Base-by-base conservation (phyloP, 2,888 invertebrate species). In the Pilophorus perplexus region DNA sequence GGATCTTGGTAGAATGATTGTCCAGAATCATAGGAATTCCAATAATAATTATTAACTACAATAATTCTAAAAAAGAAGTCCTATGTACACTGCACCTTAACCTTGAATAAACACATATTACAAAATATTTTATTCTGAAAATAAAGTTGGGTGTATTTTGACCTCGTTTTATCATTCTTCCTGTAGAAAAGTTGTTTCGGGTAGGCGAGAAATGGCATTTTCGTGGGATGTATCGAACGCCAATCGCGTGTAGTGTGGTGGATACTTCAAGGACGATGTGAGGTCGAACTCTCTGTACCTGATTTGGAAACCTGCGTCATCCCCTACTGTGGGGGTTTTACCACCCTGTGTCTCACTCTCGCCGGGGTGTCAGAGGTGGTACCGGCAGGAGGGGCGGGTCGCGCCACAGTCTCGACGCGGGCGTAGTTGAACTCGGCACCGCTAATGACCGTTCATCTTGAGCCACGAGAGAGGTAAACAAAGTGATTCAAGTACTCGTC, bases 81-180 rank as follows among this genome's bases (percentile, higher is more conserved):
- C 62, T 62, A 62, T 62, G 62, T 62, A 62, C 62, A 62, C 62
- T 46, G 62, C 62, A 62, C 62, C 62, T 62, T 62, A 62, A 62
- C 62, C 62, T 62, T 62, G 62, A 62, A 62, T 62, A 62, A 62
- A 62, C 62, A 62, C 62, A 62, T 62, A 62, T 62, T 62, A 44
- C 62, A 28, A 48, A 62, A 62, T 62, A 62, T 62, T 62, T 62
- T 62, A 62, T 62, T 62, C 62, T 62, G 62, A 62, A 62, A 62
- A 62, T 62, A 62, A 62, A 55, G 48, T 62, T 62, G 62, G 62
- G 62, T 62, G 62, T 62, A 62, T 62, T 62, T 62, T 62, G 48
- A 46, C 62, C 62, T 62, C 20, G 62, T 62, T 42, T 48, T 28
- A 38, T 62, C 46, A 46, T 62, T 59, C 8, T 14, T 59, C 59